These are phyloP conservation scores for Lasiurus cinereus DNA, from an alignment of 2,113 vertebrate genomes.

Conservation along the genomic window DNA sequence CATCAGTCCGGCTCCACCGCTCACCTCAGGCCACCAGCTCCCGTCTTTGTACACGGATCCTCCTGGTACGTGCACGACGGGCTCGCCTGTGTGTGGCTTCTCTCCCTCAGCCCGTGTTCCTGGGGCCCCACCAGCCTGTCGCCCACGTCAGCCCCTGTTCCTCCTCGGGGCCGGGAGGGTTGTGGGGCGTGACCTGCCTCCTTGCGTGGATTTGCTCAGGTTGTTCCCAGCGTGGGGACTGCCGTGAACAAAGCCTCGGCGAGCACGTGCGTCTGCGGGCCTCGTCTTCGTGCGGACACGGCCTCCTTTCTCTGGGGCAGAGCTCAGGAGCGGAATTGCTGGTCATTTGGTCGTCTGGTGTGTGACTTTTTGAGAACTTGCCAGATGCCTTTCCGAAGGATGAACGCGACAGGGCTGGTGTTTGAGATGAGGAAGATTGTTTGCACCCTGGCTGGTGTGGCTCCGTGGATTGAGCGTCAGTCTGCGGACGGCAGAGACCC, in stretches of 20 bases:
- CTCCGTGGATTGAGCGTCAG: too few species aligned
- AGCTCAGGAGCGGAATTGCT: not conserved
- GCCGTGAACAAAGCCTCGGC: not conserved
- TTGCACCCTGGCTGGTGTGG: too few species aligned
- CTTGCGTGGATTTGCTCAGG: rapidly evolving
- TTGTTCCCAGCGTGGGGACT: not conserved
- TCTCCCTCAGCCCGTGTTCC: not conserved
- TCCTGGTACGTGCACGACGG: not conserved
- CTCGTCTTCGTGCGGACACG: not conserved
- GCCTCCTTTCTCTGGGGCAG: not conserved
- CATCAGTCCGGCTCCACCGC: not conserved
- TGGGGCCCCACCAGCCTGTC: not conserved
- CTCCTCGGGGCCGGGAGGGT: not conserved
- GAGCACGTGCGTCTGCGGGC: too few species aligned
- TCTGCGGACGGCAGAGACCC: too few species aligned
- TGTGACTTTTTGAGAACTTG: not conserved
- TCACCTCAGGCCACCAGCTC: too few species aligned
- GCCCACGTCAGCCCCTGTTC: not conserved
- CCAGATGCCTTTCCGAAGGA: not conserved
- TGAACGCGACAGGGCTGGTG: not conserved
- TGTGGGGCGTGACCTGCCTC: too few species aligned
- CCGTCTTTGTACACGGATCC: not conserved
- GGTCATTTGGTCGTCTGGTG: not conserved
- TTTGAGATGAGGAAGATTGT: not conserved
- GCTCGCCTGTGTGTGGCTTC: not conserved